Conservation (phyloP, 2,888 invertebrate genomes). For the Lordiphosa andalusiaca region DNA sequence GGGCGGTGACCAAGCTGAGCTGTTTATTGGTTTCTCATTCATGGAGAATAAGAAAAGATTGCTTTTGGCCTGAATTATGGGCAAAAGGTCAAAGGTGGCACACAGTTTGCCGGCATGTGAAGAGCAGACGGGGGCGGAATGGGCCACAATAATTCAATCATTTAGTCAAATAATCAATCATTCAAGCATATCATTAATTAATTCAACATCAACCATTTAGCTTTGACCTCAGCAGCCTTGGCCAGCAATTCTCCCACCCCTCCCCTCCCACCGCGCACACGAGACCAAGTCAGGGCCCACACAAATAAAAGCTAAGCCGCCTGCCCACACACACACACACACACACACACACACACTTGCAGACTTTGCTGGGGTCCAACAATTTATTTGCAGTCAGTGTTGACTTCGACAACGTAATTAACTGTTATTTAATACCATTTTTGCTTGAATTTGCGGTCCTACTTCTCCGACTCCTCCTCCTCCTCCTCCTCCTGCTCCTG, state of each 20-base stretch:
- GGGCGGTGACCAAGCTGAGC: too few relatives aligned
- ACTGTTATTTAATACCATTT: slow-evolving; percentile 73
- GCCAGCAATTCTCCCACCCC: not conserved
- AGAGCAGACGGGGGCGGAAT: not conserved
- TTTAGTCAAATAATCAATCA: slow-evolving; percentile 64
- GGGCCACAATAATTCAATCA: slow-evolving; percentile 62
- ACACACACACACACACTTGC: slow-evolving; percentile 12
- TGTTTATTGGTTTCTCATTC: slow-evolving; percentile 57
- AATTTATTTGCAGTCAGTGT: slow-evolving; percentile 25
- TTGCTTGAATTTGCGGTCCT: slow-evolving; percentile 54
- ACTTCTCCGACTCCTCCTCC: too few relatives aligned
- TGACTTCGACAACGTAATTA: slow-evolving; percentile 46
- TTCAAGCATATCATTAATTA: slow-evolving; percentile 67
- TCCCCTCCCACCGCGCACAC: too few relatives aligned
- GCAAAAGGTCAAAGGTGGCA: slow-evolving; percentile 60
- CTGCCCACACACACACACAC: slow-evolving; percentile 12
- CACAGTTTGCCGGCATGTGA: slow-evolving; percentile 14
- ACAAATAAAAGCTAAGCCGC: not conserved
- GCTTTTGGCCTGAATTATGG: slow-evolving; percentile 58
- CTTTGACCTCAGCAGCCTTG: slow-evolving; percentile 39
- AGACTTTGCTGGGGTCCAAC: slow-evolving; percentile 27
- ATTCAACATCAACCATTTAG: slow-evolving; percentile 59
- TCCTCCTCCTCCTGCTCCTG: slow-evolving; percentile 12
- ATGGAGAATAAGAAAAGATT: slow-evolving; percentile 4
- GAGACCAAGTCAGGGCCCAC: slow-evolving; percentile 5